Percentiles rank a stretch among this genome's conserved stretches.
Evolutionary conservation across 2,888 invertebrate species (phyloP).

Genomic region (Lapara coniferarum): DNA sequence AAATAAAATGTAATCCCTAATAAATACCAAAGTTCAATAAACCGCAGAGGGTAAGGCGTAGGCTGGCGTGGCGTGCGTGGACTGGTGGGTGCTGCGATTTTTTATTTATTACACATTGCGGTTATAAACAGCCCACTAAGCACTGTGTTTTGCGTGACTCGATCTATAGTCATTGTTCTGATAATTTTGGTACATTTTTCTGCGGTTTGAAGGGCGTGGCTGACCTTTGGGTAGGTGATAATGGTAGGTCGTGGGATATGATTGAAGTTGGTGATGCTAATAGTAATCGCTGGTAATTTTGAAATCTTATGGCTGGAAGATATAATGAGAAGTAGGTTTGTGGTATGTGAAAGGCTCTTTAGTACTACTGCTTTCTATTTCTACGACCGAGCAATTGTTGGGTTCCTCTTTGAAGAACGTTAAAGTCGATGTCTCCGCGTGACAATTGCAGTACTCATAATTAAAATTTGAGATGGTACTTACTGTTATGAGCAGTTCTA

Average conservation of each 20-base stretch:
- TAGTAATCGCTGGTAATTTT: not conserved
- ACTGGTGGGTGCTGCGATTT: slow-evolving; percentile 2
- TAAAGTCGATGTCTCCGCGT: no score
- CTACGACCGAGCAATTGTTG: no score
- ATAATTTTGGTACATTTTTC: slow-evolving; percentile 5
- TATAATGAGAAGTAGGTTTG: no score
- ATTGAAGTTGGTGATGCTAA: not conserved
- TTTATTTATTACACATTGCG: slow-evolving; percentile 9
- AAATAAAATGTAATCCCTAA: not conserved
- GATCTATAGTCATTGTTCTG: not conserved
- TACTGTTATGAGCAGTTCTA: no score
- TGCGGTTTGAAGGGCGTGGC: not conserved
- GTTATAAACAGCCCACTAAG: not conserved
- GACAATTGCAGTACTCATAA: no score
- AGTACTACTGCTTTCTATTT: no score
- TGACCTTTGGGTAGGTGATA: slow-evolving; percentile 1
- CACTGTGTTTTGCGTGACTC: slow-evolving; percentile 8
- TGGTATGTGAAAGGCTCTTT: no score
- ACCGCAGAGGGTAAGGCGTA: not conserved
- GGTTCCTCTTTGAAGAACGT: no score
- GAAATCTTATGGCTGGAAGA: not conserved
- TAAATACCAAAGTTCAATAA: slow-evolving; percentile 15
- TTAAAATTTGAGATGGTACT: no score
- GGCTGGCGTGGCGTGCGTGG: slow-evolving; percentile 13
- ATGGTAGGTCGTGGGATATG: not conserved